phyloP scores from a whole-genome alignment of 2,113 vertebrate genomes.

The Narcine bancroftii region DNA sequence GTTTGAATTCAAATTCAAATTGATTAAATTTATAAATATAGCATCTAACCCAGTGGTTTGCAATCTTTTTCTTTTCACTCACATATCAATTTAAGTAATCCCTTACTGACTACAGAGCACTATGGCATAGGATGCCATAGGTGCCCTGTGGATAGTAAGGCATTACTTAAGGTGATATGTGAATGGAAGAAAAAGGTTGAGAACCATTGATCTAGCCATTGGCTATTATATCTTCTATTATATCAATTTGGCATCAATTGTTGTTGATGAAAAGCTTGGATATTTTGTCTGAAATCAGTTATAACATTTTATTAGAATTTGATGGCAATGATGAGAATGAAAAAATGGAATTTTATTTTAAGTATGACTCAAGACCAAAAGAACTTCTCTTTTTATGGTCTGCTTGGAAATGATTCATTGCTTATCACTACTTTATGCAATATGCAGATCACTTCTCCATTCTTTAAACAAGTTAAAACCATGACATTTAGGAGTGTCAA shows the following conservation, averaged over 20 bases:
- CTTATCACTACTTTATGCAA: conserved; percentile 30
- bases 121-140: too few species aligned
- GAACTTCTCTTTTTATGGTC: conserved; percentile 12
- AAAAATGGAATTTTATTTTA: neutral
- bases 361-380: neutral
- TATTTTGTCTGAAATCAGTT: neutral
- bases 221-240: too few species aligned
- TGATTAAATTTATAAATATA: neutral
- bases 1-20: neutral
- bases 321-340: neutral
- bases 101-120: too few species aligned
- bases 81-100: too few species aligned
- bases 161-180: too few species aligned
- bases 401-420: conserved; percentile 37
- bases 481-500: conserved; percentile 1
- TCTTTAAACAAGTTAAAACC: neutral
- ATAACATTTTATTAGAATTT: neutral
- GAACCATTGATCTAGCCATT: too few species aligned
- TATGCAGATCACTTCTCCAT: conserved; percentile 33
- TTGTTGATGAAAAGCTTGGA: neutral
- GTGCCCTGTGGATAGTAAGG: too few species aligned
- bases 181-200: too few species aligned
- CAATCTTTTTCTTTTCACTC: too few species aligned
- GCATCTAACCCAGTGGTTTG: too few species aligned
- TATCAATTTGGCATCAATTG: neutral